Percentiles rank a stretch among this genome's conserved stretches.
Conservation (phyloP, 2,113 vertebrate species). For the Pholis gunnellus region DNA sequence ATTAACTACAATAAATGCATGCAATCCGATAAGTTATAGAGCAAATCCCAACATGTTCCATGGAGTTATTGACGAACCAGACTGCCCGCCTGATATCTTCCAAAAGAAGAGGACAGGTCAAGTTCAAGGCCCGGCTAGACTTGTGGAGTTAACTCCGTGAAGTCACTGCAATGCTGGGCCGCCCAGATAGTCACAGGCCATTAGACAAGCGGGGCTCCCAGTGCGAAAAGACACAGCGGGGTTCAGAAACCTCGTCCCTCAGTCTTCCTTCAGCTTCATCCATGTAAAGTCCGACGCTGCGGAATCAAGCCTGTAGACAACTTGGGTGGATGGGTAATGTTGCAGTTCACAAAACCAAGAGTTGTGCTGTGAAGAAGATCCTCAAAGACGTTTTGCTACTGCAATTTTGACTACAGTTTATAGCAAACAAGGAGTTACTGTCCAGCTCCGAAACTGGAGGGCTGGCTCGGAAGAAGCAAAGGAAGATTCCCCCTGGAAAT, state of each 20-base stretch:
- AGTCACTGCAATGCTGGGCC: not conserved
- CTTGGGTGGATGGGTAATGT: not conserved
- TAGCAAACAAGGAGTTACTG: not conserved
- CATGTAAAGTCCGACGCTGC: not conserved
- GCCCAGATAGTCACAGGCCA: not conserved
- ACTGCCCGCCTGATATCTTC: not conserved
- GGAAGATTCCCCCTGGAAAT: not conserved
- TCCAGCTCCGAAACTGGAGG: not conserved
- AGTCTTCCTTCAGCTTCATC: not conserved
- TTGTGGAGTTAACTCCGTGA: not conserved
- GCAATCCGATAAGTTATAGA: not conserved
- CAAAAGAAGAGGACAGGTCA: not conserved
- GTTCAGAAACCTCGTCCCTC: conserved; percentile 1
- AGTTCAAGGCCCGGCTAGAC: not conserved
- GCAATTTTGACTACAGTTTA: not conserved
- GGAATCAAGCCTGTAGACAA: conserved; percentile 11
- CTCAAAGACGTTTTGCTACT: not conserved
- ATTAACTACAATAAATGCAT: not conserved
- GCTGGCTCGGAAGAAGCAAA: not conserved
- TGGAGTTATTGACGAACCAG: not conserved
- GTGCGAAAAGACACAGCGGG: not conserved
- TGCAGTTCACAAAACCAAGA: not conserved
- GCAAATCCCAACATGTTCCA: not conserved
- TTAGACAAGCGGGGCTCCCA: not conserved
- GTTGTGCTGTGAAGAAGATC: not conserved